Evolutionary conservation across 2,113 vertebrate genomes (phyloP).

Genomic region (Engystomops pustulosus): DNA sequence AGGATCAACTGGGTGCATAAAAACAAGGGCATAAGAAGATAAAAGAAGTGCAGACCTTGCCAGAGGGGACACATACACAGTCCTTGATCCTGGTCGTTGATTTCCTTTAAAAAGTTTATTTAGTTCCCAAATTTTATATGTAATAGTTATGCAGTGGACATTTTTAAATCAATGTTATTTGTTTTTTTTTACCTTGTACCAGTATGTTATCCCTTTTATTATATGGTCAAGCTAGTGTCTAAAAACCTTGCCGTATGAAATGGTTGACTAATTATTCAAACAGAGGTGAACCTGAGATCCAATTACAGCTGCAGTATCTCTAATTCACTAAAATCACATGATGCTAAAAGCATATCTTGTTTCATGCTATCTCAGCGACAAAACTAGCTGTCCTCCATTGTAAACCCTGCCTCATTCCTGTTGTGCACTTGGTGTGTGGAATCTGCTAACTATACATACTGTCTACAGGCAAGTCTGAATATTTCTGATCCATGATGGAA

Average conservation of each 20-base stretch:
- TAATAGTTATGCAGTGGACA: not conserved
- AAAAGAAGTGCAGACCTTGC: no score
- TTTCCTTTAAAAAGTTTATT: no score
- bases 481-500: conserved; percentile 68
- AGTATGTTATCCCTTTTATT: not conserved
- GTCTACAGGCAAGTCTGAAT: conserved; percentile 60
- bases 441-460: conserved; percentile 57
- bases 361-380: conserved; percentile 77
- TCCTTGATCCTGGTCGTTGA: no score
- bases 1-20: no score
- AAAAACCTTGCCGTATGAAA: conserved; percentile 23
- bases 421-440: conserved; percentile 47
- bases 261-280: conserved; percentile 64
- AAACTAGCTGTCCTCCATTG: conserved; percentile 79
- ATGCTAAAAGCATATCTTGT: conserved; percentile 77
- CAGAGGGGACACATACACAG: no score
- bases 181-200: not conserved
- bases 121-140: not conserved
- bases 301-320: conserved; percentile 63
- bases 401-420: conserved; percentile 69
- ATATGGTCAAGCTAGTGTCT: not conserved
- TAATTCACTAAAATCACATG: conserved; percentile 74
- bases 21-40: no score
- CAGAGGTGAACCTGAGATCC: conserved; percentile 60
- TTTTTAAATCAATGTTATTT: not conserved